Base-by-base conservation (phyloP, 2,888 invertebrate genomes). In the Patella caerulea region DNA sequence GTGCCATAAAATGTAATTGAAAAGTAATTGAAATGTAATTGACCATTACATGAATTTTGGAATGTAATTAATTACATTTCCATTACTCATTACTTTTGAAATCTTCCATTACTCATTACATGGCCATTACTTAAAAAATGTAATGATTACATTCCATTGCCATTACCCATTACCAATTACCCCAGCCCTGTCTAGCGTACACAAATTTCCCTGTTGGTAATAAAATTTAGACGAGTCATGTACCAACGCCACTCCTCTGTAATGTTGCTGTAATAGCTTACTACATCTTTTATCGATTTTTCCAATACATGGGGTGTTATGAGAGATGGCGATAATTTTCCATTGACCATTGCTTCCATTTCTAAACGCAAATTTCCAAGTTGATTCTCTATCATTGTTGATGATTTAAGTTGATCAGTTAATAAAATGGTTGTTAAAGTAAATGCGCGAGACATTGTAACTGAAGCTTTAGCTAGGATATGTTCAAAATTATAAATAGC, bases 121-220 rank as follows among this genome's bases (percentile, higher is more conserved):
- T 34, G 34, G 3, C 34, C 34, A 34, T 34, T 34, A 34, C 3
- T 34, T 34, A 34, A 34, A 34, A 34, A n/a, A n/a, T n/a, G n/a
- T n/a, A n/a, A n/a, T n/a, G n/a, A n/a, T n/a, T n/a, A n/a, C n/a
- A n/a, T n/a, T n/a, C n/a, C n/a, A n/a, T n/a, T n/a, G n/a, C n/a
- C n/a, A n/a, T n/a, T n/a, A n/a, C n/a, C n/a, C n/a, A n/a, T n/a
- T n/a, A n/a, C n/a, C n/a, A n/a, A n/a, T n/a, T n/a, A n/a, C n/a
- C n/a, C n/a, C n/a, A n/a, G n/a, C n/a, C n/a, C n/a, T n/a, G n/a
- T 17, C 76, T 17, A n/a, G 45, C 24, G 15, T 24, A 72, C 14
- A 76, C n/a, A 65, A 76, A 69, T 75, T 75, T 15, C n/a, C 70
- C 14, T 70, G 71, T 9, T 29, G 29, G 17, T 76, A 76, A 19